Base-by-base conservation (phyloP, 1,140 invertebrate genomes). In the Caenorhabditis tropicalis region DNA sequence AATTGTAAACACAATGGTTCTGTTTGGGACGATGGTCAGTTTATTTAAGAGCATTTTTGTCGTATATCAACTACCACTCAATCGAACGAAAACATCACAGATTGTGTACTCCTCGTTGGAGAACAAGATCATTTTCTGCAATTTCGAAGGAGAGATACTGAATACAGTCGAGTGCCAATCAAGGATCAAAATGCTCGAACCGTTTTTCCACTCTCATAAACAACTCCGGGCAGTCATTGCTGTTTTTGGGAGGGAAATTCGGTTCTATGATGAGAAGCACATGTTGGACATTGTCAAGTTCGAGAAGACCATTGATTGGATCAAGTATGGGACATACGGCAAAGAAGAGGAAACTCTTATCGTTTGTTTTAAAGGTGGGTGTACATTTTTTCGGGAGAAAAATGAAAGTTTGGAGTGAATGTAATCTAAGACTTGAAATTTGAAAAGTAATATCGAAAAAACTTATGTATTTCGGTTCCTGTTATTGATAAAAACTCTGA, bases 241-340 rank as follows among this genome's bases (percentile, higher is more conserved):
- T 6, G 74, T 81, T 2, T 80, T 80, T 21, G 83, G 39, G 2
- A 81, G 58, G 29, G 79, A 85, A 33, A 51, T 85, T 33, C 51
- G 43, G 39, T 49, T 85, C n/a, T 85, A 85, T 27, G 56, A 46
- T 46, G 79, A 85, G 5, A 19, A 21, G 48, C 21, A 85, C 43
- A 19, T 85, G 31, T 53, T 85, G 29, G 83, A 85, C 39, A 19
- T 27, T 3, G 36, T 82, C 10, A 9, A 33, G 19, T 80, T 27
- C 39, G 43, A 85, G 21, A 53, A 51, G 19, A 43, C 83, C 10
- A 19, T 85, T 12, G 43, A n/a, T 15, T 85, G 83, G 83, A 43
- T 85, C 19, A 85, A 82, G 51, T 85, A 82, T 58, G 83, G 83
- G 24, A 7, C 10, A 10, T 85, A 80, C 27, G 83, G 83, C 43